phyloP scores from a whole-genome alignment of 2,113 vertebrate genomes.

The Sylvia atricapilla region DNA sequence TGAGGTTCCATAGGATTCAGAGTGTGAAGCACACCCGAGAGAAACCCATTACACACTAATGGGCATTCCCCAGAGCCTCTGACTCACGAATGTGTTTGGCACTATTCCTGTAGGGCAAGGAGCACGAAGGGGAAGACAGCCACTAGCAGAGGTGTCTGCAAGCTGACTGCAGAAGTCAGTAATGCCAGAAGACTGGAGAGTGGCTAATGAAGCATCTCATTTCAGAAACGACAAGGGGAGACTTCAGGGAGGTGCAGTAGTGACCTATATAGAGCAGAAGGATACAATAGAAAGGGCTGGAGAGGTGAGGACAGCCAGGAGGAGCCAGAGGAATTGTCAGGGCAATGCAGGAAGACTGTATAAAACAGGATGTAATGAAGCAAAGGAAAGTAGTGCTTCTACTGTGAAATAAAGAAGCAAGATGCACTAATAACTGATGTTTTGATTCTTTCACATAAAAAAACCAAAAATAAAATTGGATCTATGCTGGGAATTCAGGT shows the following conservation, averaged over 20 bases:
- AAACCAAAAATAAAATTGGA: not conserved
- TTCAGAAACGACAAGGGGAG: constrained; percentile 13
- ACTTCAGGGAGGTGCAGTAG: constrained; percentile 17
- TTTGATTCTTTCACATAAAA: not conserved
- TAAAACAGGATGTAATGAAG: not conserved
- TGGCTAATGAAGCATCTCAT: constrained; percentile 58
- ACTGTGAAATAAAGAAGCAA: not conserved
- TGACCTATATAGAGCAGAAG: constrained; percentile 54
- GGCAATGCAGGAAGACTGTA: not conserved
- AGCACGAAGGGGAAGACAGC: not conserved
- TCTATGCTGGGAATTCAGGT: not conserved
- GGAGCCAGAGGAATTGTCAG: not conserved
- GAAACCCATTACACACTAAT: not conserved
- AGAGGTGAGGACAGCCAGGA: constrained; percentile 15
- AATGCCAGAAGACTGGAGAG: constrained; percentile 34
- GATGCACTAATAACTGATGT: not conserved
- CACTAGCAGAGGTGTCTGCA: constrained; percentile 35
- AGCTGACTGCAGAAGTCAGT: constrained; percentile 22
- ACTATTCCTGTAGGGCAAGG: constrained; percentile 37
- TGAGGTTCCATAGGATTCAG: not conserved
- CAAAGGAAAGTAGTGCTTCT: not conserved
- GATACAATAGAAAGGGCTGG: not conserved
- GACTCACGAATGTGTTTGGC: not conserved
- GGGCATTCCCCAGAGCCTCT: constrained; percentile 43
- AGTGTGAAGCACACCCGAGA: not conserved